Percentiles rank a stretch among this genome's conserved stretches.
Conservation (phyloP, 2,113 vertebrate genomes). For the Gnathonemus longibarbis region DNA sequence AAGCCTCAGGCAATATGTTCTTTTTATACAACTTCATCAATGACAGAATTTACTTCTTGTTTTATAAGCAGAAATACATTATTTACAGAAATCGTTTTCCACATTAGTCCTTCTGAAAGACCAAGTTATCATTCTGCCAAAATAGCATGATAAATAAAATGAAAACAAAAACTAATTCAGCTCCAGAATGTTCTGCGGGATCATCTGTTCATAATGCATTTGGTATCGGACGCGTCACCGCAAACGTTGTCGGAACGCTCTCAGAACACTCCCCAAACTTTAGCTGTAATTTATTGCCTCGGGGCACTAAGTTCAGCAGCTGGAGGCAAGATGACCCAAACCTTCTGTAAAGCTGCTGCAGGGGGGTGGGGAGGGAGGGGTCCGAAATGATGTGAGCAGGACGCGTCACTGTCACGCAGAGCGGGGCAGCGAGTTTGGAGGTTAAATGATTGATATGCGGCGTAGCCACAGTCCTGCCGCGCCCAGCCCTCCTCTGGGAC, state of each 20-base stretch:
- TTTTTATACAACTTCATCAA: neutral
- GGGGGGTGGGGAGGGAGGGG: neutral
- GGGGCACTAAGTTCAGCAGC: neutral
- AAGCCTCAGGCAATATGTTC: neutral
- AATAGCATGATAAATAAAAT: neutral
- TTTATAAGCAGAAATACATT: neutral
- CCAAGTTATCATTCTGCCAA: neutral
- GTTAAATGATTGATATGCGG: neutral
- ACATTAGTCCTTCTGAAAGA: neutral
- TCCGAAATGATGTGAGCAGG: neutral
- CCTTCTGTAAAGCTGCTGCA: neutral
- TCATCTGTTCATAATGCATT: neutral
- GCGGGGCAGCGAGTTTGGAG: neutral
- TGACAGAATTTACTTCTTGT: neutral
- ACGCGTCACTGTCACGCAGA: neutral
- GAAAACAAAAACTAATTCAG: neutral
- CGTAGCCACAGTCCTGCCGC: neutral
- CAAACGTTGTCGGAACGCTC: neutral
- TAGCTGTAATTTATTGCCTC: neutral
- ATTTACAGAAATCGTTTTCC: neutral
- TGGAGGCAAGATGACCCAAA: conserved; percentile 7
- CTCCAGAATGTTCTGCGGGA: too few species aligned
- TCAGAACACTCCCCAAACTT: neutral
- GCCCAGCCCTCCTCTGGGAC: neutral
- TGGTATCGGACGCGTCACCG: neutral